Evolutionary conservation across 2,888 invertebrate species (phyloP), one percentile per base, ranked within the genome.

Genomic region (Drosophila mercatorum): DNA sequence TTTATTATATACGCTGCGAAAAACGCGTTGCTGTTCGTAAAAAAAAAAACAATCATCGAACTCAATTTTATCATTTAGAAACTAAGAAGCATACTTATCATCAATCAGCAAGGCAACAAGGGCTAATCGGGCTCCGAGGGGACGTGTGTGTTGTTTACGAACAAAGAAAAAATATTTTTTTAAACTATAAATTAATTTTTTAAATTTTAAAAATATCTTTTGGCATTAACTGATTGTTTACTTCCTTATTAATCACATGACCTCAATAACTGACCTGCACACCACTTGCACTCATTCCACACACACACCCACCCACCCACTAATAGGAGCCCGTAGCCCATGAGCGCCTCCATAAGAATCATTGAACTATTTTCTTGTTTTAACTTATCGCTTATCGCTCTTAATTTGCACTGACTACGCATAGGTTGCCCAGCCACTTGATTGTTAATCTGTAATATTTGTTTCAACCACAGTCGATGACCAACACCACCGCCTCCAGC

Each of bases 401-500:
- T 60, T 80, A 22, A 52, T 77, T 80, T 78, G 66, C 78, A 66
- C 63, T 65, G 60, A 66, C 53, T 59, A 34, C 38, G 56, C 53
- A 41, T 31, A 53, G 26, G 63, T 44, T 36, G 53, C 11, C 55
- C 10, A 49, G 36, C 26, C 44, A 11, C 6, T 51, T 68, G n/a
- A 31, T 49, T 55, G 38, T 59, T 70, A 64, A 80, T 59, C 53
- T 53, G 8, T n/a, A 12, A 28, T 62, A 22, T 53, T 68, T 75
- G 34, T 64, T 76, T 47, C 60, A 58, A 57, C 47, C 51, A 41
- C 76, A 86, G 86, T 90, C 86, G 34, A 83, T 92, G 90, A 87
- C 92, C 71, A 90, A 88, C 61, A 91, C 92, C 44, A 91, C 91
- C 68, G 81, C 91, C 55, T 68, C 89, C 52, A 92, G 91, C 78